Conservation (phyloP, 2,113 vertebrate species). For the western clawed frog (Xenopus tropicalis) region DNA sequence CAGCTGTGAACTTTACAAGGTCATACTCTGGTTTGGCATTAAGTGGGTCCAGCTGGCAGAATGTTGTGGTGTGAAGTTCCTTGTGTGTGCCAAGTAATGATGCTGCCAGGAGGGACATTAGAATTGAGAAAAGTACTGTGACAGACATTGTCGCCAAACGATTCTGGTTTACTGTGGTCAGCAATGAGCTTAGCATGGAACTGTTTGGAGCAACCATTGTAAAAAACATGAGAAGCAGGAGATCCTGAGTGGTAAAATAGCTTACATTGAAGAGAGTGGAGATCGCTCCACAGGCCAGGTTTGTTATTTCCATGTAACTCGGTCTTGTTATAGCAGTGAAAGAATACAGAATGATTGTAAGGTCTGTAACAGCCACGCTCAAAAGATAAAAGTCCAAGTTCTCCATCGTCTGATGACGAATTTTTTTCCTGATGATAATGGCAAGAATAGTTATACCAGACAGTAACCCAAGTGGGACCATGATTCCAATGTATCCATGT, state of each 20-base stretch:
- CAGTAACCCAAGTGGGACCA: constrained; percentile 60
- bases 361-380: constrained; percentile 61
- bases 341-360: constrained; percentile 67
- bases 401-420: constrained; percentile 42
- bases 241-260: constrained; percentile 63
- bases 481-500: constrained; percentile 60
- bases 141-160: constrained; percentile 44
- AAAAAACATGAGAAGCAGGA: constrained; percentile 56
- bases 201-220: constrained; percentile 48
- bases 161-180: constrained; percentile 29
- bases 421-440: constrained; percentile 60
- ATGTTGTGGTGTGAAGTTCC: background rate
- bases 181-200: constrained; percentile 22
- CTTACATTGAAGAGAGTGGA: constrained; percentile 67
- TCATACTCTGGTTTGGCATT: constrained; percentile 59
- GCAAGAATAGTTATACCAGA: constrained; percentile 60
- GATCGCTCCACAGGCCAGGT: constrained; percentile 59
- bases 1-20: constrained; percentile 63
- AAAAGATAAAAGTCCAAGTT: constrained; percentile 61
- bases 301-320: constrained; percentile 53
- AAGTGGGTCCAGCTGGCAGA: constrained; percentile 65
- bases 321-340: constrained; percentile 65
- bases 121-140: constrained; percentile 48
- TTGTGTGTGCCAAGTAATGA: constrained; percentile 54
- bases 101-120: constrained; percentile 55